These are phyloP conservation scores for Caenorhabditis inopinata DNA, from an alignment of 1,140 invertebrate genomes.

Conservation along the genomic window DNA sequence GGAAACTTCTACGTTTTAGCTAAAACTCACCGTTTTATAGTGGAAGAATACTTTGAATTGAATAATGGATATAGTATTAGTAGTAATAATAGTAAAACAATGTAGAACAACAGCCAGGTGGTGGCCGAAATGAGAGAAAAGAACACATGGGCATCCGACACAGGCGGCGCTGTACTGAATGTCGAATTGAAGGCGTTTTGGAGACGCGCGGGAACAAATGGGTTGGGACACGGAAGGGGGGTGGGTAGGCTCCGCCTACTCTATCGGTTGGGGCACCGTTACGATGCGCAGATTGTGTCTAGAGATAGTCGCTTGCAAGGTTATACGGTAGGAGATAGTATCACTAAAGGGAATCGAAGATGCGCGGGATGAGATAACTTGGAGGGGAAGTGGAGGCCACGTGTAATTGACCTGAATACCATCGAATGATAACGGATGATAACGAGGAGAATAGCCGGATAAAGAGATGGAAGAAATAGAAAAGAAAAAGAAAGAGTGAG, in stretches of 20 bases:
- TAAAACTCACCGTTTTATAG: neutral
- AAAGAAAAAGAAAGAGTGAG: neutral
- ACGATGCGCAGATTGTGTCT: neutral
- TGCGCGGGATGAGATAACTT: neutral
- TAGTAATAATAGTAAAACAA: neutral
- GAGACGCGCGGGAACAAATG: neutral
- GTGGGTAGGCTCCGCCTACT: conserved; percentile 19
- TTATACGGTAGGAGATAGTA: neutral
- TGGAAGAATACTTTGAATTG: no score
- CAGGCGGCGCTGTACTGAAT: neutral
- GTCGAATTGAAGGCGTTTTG: neutral
- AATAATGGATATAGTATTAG: neutral
- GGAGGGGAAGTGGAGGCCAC: neutral
- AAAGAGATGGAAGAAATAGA: neutral
- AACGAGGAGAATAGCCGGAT: neutral
- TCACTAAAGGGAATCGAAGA: neutral
- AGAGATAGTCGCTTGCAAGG: neutral
- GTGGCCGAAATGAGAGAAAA: neutral
- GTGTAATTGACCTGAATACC: conserved; percentile 23
- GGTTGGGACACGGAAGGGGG: neutral
- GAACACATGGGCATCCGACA: neutral
- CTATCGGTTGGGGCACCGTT: neutral
- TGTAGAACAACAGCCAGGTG: no score
- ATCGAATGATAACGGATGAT: neutral
- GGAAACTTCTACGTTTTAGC: conserved; percentile 61